phyloP scores from a whole-genome alignment of 2,113 vertebrate genomes.

The Marmota flaviventris region DNA sequence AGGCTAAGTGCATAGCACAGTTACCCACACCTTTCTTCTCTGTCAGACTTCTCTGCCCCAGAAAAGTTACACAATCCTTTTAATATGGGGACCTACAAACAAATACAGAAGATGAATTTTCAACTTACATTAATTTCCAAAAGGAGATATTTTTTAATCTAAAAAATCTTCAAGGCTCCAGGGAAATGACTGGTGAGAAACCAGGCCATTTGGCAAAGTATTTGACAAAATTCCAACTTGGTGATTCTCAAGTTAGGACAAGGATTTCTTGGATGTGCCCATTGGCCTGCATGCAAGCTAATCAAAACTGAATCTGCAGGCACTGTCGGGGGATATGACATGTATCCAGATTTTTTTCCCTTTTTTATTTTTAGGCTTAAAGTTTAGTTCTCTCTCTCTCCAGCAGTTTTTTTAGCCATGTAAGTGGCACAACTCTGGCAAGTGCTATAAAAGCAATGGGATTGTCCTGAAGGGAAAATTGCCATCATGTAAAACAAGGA shows the following conservation, averaged over 20 bases:
- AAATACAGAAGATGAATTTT: constrained; percentile 7
- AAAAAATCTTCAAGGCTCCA: constrained; percentile 3
- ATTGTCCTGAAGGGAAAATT: constrained; percentile 27
- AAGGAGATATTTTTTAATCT: constrained; percentile 50
- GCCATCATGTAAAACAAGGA: constrained; percentile 32
- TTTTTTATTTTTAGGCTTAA: constrained; percentile 57
- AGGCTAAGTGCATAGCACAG: background rate
- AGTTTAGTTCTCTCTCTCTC: constrained; percentile 41
- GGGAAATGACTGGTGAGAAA: constrained; percentile 45
- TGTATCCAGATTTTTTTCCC: background rate
- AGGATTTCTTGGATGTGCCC: constrained; percentile 24
- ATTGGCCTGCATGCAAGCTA: background rate
- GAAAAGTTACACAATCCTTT: background rate
- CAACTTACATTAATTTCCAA: constrained; percentile 32
- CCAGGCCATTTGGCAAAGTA: background rate
- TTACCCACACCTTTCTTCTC: background rate
- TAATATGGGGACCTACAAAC: background rate
- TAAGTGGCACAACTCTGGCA: constrained; percentile 57
- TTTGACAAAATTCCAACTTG: constrained; percentile 44
- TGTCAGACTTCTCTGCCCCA: background rate
- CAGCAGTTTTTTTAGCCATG: constrained; percentile 47
- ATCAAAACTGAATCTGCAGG: constrained; percentile 19
- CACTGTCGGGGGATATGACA: background rate
- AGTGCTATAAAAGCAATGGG: constrained; percentile 50
- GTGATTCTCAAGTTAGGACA: constrained; percentile 46